Evolutionary conservation across 2,888 invertebrate genomes (phyloP).

Genomic region (Caenorhabditis plicata): DNA sequence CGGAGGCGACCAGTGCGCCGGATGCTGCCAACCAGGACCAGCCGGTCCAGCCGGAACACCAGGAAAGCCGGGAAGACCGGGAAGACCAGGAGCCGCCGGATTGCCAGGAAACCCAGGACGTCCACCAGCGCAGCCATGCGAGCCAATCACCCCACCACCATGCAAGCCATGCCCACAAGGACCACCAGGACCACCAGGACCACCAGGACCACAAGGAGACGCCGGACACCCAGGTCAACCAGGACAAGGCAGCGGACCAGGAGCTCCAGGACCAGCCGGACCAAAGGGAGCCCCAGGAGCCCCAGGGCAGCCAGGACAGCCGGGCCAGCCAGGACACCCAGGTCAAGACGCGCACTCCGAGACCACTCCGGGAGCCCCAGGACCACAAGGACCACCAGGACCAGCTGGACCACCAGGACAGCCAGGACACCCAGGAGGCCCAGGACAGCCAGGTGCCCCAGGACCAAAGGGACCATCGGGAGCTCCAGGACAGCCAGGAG

Average conservation of each 20-base stretch:
- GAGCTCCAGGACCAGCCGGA: slow-evolving; percentile 43
- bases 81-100: slow-evolving; percentile 48
- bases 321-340: slow-evolving; percentile 40
- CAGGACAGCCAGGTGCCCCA: slow-evolving; percentile 35
- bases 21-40: slow-evolving; percentile 55
- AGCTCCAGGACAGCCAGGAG: slow-evolving; percentile 37
- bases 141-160: slow-evolving; percentile 48
- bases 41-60: slow-evolving; percentile 55
- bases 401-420: slow-evolving; percentile 38
- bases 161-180: slow-evolving; percentile 50
- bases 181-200: slow-evolving; percentile 50
- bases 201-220: slow-evolving; percentile 44
- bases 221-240: slow-evolving; percentile 45
- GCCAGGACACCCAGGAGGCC: slow-evolving; percentile 43
- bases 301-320: slow-evolving; percentile 48
- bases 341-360: slow-evolving; percentile 36
- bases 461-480: slow-evolving; percentile 39
- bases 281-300: slow-evolving; percentile 50
- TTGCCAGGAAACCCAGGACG: slow-evolving; percentile 47
- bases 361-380: slow-evolving; percentile 39
- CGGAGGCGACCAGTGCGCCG: slow-evolving; percentile 39
- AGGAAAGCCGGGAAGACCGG: slow-evolving; percentile 50
- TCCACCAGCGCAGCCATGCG: slow-evolving; percentile 43
- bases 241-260: slow-evolving; percentile 42
- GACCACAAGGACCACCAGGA: slow-evolving; percentile 39